Evolutionary conservation across 2,888 invertebrate genomes (phyloP).

Genomic region (Leuctra nigra): DNA sequence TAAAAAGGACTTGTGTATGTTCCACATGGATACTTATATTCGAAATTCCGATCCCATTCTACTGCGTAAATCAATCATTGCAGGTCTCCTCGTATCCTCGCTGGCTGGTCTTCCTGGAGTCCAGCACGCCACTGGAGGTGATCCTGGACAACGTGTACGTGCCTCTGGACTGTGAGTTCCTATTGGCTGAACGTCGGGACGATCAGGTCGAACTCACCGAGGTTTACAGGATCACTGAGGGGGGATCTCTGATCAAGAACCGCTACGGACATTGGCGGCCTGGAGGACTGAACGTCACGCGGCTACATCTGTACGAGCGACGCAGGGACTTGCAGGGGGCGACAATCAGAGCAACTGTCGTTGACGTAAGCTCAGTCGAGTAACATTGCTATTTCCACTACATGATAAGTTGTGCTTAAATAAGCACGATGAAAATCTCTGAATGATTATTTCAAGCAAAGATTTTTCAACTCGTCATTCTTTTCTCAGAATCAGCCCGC

Average conservation of each 20-base stretch:
- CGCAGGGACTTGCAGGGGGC: neutral
- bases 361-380: conserved; percentile 1
- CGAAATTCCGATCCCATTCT: too few relatives aligned
- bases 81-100: conserved; percentile 5
- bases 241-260: neutral
- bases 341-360: neutral
- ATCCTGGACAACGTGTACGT: conserved; percentile 12
- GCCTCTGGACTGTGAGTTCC: conserved; percentile 22
- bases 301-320: neutral
- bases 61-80: too few relatives aligned
- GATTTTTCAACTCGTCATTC: too few relatives aligned
- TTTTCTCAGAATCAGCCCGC: neutral
- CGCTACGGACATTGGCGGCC: conserved; percentile 15
- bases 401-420: too few relatives aligned
- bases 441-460: too few relatives aligned
- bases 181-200: conserved; percentile 6
- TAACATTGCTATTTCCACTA: neutral
- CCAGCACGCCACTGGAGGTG: neutral
- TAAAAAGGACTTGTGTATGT: too few relatives aligned
- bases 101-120: conserved; percentile 19
- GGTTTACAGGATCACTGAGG: conserved; percentile 3
- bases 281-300: neutral
- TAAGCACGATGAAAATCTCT: too few relatives aligned
- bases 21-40: too few relatives aligned
- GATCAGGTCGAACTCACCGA: conserved; percentile 7